A percentile compares a stretch with the other conserved stretches of the same genome.
Evolutionary conservation across 2,113 vertebrate species (phyloP).

Genomic region (Onychostoma macrolepis): DNA sequence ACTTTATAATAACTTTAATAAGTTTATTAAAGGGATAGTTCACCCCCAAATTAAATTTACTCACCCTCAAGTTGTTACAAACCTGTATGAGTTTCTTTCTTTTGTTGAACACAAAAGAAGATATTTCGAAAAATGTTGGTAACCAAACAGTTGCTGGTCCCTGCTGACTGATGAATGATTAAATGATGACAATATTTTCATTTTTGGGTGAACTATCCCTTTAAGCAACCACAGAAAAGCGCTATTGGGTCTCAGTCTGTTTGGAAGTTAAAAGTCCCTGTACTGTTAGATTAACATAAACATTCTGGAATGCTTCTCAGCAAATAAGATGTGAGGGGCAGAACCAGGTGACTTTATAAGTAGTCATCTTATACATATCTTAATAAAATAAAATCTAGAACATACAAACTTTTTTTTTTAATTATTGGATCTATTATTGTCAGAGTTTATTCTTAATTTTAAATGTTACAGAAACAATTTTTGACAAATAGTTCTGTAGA

Average conservation of each 20-base stretch:
- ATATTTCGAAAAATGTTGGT: neutral
- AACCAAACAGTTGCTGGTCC: neutral
- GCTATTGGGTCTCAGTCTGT: neutral
- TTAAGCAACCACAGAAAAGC: neutral
- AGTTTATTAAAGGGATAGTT: neutral
- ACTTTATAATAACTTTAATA: neutral
- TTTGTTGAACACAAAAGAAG: neutral
- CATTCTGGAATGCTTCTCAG: neutral
- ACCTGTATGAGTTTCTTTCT: neutral
- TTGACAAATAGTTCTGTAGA: too few species aligned
- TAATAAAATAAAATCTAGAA: neutral
- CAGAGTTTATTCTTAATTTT: neutral
- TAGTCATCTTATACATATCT: neutral
- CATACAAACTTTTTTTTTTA: neutral
- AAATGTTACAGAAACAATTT: too few species aligned
- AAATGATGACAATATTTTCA: too few species aligned
- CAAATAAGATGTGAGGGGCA: neutral
- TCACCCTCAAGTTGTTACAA: neutral
- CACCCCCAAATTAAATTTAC: too few species aligned
- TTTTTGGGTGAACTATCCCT: neutral
- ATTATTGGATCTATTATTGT: neutral
- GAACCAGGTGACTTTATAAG: neutral
- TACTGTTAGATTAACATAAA: neutral
- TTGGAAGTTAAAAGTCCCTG: neutral
- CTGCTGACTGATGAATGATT: neutral